phyloP scores from a whole-genome alignment of 2,797 vertebrate genomes.

The Pangasius sanitwongsei region DNA sequence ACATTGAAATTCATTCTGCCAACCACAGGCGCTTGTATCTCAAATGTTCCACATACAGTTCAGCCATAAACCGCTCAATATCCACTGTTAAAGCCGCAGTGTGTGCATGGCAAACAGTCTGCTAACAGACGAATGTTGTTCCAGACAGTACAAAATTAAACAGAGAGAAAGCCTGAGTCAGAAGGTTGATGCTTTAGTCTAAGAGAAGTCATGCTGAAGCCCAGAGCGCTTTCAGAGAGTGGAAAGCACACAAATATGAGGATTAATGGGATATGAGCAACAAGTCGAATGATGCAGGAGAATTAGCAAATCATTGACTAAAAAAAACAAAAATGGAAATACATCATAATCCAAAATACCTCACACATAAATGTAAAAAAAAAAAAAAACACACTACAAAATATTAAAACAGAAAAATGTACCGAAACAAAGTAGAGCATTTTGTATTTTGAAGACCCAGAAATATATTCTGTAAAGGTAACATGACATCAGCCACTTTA shows the following conservation, averaged over 20 bases:
- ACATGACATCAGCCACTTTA: too few species aligned
- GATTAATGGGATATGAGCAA: not conserved
- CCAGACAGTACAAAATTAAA: constrained; percentile 3
- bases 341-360: not conserved
- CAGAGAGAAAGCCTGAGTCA: constrained; percentile 8
- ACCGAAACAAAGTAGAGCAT: not conserved
- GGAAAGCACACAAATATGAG: not conserved
- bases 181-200: constrained; percentile 3
- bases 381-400: not conserved
- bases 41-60: constrained; percentile 6
- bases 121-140: constrained; percentile 18
- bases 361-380: not conserved
- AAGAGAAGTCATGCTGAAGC: constrained; percentile 3
- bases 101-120: constrained; percentile 5
- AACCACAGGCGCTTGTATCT: not conserved
- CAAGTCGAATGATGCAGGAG: not conserved
- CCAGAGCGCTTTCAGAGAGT: not conserved
- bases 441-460: not conserved
- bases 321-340: not conserved
- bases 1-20: not conserved
- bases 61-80: constrained; percentile 19
- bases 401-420: not conserved
- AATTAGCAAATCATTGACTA: not conserved
- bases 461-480: not conserved
- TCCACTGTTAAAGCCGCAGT: not conserved